These are phyloP conservation scores for Vireo griseus DNA, from an alignment of 2,797 vertebrate genomes.

Conservation along the genomic window DNA sequence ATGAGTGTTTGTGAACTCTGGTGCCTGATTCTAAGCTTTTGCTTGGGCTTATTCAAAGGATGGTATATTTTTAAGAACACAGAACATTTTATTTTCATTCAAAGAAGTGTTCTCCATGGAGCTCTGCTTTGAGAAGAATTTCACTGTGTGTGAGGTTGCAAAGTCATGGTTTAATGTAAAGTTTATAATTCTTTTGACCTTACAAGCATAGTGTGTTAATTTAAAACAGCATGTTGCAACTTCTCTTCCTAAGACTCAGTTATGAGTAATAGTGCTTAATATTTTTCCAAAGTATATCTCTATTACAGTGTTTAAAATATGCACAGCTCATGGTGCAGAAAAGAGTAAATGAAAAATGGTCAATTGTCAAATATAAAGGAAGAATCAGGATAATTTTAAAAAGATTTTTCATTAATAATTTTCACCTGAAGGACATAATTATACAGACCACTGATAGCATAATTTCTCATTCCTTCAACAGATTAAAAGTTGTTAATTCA, in stretches of 20 bases:
- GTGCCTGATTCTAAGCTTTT: slow-evolving; percentile 33
- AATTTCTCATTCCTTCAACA: not conserved
- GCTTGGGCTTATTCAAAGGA: not conserved
- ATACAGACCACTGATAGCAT: not conserved
- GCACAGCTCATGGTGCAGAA: not conserved
- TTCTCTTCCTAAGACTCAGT: not conserved
- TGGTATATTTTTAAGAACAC: not conserved
- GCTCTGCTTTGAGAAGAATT: not conserved
- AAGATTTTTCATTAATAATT: not conserved
- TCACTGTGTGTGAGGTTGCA: not conserved
- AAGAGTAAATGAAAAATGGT: not conserved
- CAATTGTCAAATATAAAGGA: not conserved
- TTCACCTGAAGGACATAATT: not conserved
- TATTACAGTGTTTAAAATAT: not conserved
- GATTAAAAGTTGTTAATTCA: not conserved
- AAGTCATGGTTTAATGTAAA: not conserved
- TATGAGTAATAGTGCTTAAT: not conserved
- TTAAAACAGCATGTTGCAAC: not conserved
- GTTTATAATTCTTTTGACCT: not conserved
- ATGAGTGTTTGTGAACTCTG: slow-evolving; percentile 58
- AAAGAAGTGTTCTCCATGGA: not conserved
- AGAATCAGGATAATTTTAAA: not conserved
- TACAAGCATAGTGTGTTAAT: not conserved
- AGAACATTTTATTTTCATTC: not conserved
- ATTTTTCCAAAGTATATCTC: not conserved